Evolutionary conservation across 2,113 vertebrate genomes (phyloP).

Genomic region (Tragelaphus buxtoni): DNA sequence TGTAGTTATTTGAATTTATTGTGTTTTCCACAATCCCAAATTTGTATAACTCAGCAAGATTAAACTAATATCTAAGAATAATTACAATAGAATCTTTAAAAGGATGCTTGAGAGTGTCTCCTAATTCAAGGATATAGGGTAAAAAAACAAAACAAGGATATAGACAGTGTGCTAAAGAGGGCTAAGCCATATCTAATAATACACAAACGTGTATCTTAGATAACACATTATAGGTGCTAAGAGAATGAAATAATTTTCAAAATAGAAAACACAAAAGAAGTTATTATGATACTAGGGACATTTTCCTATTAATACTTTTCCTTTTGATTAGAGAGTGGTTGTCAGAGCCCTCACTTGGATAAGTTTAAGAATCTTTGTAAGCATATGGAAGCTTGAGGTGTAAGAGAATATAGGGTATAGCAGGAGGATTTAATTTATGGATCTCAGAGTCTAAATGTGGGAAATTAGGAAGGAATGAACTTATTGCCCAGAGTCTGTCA

Average conservation of each 20-base stretch:
- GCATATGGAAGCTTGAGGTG: neutral
- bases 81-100: slow-evolving; percentile 45
- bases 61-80: slow-evolving; percentile 41
- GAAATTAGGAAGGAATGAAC: slow-evolving; percentile 13
- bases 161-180: neutral
- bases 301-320: slow-evolving; percentile 4
- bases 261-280: neutral
- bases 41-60: slow-evolving; percentile 30
- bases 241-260: slow-evolving; percentile 35
- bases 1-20: slow-evolving; percentile 7
- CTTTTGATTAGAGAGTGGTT: neutral
- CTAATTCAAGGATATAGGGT: slow-evolving; percentile 1
- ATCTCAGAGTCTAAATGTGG: neutral
- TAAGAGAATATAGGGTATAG: neutral
- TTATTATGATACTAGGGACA: neutral
- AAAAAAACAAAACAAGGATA: slow-evolving; percentile 15
- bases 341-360: neutral
- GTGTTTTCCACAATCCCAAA: slow-evolving; percentile 2
- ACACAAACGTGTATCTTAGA: neutral
- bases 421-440: neutral
- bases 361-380: neutral
- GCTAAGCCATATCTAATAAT: neutral
- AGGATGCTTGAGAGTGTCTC: neutral
- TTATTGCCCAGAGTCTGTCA: neutral
- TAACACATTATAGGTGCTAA: slow-evolving; percentile 13